Percentiles rank a stretch among this genome's conserved stretches.
Conservation (phyloP, 2,888 invertebrate species). For the Morpho achilles region DNA sequence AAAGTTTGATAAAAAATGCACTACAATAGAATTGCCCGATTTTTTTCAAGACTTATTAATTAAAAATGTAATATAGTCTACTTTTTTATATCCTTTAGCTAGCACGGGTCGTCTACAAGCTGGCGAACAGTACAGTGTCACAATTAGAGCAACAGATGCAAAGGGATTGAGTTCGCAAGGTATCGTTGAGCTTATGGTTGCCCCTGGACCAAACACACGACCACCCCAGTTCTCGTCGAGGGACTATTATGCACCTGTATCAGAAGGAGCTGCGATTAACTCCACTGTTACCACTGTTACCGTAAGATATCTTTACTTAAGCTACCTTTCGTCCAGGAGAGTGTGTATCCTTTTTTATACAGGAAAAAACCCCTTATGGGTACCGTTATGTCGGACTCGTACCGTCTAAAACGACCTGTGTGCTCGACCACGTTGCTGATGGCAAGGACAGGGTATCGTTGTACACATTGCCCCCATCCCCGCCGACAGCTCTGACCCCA, state of each 20-base stretch:
- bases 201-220: conserved; percentile 90
- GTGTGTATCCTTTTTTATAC: no score
- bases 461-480: no score
- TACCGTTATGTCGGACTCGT: no score
- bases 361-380: no score
- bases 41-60: not conserved
- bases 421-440: no score
- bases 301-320: conserved; percentile 54
- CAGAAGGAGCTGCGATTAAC: conserved; percentile 93
- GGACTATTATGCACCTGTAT: conserved; percentile 92
- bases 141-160: conserved; percentile 89
- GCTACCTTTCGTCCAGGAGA: no score
- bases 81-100: conserved; percentile 54
- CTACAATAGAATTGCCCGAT: no score
- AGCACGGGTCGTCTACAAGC: conserved; percentile 89
- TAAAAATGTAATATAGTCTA: no score
- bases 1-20: no score
- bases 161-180: conserved; percentile 90
- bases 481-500: no score
- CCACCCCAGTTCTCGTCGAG: conserved; percentile 90
- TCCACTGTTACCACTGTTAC: conserved; percentile 89
- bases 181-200: conserved; percentile 90
- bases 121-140: conserved; percentile 93
- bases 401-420: no score
- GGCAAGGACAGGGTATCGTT: no score